Evolutionary conservation across 92 coral and sea anemone genomes (phyloP), one percentile per base, ranked within the genome.

Genomic region (Phenganax stokvisi): DNA sequence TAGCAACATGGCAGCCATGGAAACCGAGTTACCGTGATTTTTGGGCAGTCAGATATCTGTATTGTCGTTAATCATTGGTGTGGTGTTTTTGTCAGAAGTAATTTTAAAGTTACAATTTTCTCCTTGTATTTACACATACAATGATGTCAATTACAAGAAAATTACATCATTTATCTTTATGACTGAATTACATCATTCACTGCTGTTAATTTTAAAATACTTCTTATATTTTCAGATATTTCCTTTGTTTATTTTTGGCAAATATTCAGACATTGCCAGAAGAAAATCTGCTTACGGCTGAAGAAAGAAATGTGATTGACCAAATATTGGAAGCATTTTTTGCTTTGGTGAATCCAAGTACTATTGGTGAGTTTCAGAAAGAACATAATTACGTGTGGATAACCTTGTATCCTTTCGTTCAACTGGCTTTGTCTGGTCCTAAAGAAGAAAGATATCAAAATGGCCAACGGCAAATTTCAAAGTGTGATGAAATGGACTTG

Each of bases 351-450:
- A 66, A 54, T 3, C 90, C 93, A 30, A 30, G 61, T 27, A 84
- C 81, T 73, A 86, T 93, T 54, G 77, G 89, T 20, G 62, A 53
- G 15, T 91, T 81, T 80, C 92, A 93, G 65, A 81, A 64, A 53
- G 82, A 83, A 13, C 81, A 79, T 54, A 63, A 77, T 56, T 93
- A 89, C 57, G 96, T 93, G 3, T 93, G 97, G 97, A 88, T 93
- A 83, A 89, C 96, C n/a, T 84, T 93, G 44, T 85, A 85, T 8
- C 97, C 97, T 0, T 73, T 90, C 5, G 86, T 91, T 44, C 96
- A 91, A 61, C 79, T 93, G 54, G 92, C 90, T n/a, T 93, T 90
- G 82, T 90, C 97, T 5, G 81, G 70, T 6, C 75, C n/a, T 12
- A 17, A 25, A 17, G 13, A 4, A 7, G 75, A 20, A 55, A 62